These are phyloP conservation scores for Ceuthmochares aereus DNA, from an alignment of 2,113 vertebrate species.

Conservation along the genomic window DNA sequence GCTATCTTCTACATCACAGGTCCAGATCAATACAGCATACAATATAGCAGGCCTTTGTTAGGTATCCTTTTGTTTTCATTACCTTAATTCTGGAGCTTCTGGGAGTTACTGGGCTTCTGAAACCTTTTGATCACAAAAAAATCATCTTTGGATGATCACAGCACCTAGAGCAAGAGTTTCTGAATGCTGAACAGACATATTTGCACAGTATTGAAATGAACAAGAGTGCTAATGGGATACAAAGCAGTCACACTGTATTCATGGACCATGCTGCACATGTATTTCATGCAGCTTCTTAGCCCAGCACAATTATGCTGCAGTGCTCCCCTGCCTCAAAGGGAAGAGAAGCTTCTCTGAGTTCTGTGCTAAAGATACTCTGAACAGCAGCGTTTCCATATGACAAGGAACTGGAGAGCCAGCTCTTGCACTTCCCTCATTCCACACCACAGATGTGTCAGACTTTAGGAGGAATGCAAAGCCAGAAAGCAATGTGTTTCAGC, in stretches of 20 bases:
- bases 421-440: constrained; percentile 1
- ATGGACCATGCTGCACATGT: neutral
- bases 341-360: neutral
- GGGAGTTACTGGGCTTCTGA: neutral
- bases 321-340: neutral
- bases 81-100: neutral
- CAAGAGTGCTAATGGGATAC: neutral
- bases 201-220: neutral
- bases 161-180: neutral
- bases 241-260: neutral
- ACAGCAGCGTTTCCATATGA: neutral
- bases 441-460: constrained; percentile 31
- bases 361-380: neutral
- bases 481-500: neutral
- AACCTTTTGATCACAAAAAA: neutral
- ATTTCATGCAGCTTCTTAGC: neutral
- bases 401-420: neutral
- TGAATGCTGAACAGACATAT: neutral
- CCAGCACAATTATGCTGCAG: neutral
- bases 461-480: constrained; percentile 3
- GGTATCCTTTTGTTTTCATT: neutral
- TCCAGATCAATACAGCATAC: neutral
- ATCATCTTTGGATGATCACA: neutral
- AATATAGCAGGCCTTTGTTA: neutral
- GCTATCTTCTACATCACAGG: neutral